Evolutionary conservation across 2,888 invertebrate genomes (phyloP).

Genomic region (Protophormia terraenovae): DNA sequence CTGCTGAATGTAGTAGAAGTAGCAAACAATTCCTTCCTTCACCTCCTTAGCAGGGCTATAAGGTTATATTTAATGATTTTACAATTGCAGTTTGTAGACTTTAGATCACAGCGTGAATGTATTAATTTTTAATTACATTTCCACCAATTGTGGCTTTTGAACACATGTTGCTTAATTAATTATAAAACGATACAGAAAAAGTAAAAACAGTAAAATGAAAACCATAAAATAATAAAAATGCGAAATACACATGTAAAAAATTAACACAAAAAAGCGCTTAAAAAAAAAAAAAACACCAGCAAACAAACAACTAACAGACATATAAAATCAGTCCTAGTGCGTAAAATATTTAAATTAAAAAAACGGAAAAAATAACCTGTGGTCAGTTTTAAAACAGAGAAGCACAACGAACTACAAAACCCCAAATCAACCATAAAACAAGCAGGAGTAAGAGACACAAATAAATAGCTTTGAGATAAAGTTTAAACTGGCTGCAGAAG

Average conservation of each 20-base stretch:
- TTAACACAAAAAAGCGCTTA: neutral
- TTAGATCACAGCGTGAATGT: conserved; percentile 66
- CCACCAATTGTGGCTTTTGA: conserved; percentile 65
- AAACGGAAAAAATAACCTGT: conserved; percentile 5
- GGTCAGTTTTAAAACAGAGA: conserved; percentile 6
- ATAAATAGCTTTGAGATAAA: neutral
- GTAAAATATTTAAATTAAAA: conserved; percentile 23
- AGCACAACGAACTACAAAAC: neutral
- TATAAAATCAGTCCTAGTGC: neutral
- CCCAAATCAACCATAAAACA: conserved; percentile 33
- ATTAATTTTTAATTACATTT: conserved; percentile 73
- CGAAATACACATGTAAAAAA: conserved; percentile 4
- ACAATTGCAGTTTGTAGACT: conserved; percentile 20
- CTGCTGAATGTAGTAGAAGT: neutral
- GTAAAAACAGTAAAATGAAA: neutral
- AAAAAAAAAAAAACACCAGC: neutral
- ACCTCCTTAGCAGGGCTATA: neutral
- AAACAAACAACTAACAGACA: neutral
- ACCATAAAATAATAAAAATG: conserved; percentile 17
- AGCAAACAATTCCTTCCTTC: neutral
- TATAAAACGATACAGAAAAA: conserved; percentile 65
- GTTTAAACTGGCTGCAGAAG: neutral
- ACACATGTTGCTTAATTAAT: conserved; percentile 73
- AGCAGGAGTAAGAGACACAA: neutral
- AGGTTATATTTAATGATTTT: neutral